Conservation (phyloP, 2,888 invertebrate genomes). For the Polymixis flavicincta region DNA sequence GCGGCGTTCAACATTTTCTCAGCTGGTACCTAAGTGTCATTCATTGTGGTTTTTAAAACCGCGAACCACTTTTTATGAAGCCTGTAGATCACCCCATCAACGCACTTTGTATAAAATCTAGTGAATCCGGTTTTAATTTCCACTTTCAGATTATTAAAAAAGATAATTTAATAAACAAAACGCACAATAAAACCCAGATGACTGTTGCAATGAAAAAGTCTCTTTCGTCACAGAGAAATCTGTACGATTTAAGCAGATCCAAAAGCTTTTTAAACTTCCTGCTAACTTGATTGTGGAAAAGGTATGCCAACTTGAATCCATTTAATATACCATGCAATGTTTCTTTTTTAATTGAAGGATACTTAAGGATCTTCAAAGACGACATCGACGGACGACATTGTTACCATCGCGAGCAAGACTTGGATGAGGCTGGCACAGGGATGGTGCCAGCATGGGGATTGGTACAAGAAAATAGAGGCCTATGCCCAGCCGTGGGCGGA, state of each 20-base stretch:
- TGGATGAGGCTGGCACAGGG: no score
- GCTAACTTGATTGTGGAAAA: neutral
- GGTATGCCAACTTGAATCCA: no score
- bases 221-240: neutral
- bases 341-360: no score
- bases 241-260: neutral
- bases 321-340: no score
- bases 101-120: neutral
- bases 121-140: constrained; percentile 6
- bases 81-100: neutral
- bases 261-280: neutral
- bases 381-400: no score
- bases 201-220: neutral
- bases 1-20: neutral
- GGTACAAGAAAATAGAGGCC: no score
- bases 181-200: neutral
- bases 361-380: no score
- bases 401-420: no score
- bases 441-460: no score
- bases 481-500: no score
- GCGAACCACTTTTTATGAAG: constrained; percentile 9
- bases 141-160: neutral
- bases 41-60: constrained; percentile 13
- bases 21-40: no score
- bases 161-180: neutral